A percentile compares a stretch with the other conserved stretches of the same genome.
Evolutionary conservation across 2,113 vertebrate species (phyloP).

Genomic region (Perca fluviatilis): DNA sequence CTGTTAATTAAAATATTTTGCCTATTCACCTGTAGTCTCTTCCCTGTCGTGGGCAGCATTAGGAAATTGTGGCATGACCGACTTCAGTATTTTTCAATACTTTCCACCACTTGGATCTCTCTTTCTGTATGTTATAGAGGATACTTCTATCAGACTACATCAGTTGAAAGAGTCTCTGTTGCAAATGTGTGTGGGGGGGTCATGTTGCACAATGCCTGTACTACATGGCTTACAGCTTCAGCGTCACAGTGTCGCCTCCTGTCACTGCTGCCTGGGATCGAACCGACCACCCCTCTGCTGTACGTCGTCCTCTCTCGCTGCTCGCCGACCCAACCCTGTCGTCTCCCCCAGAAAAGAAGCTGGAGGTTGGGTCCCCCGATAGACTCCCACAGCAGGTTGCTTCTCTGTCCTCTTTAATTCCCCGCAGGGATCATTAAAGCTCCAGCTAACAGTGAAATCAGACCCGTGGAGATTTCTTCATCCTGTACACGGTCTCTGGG

Average conservation of each 20-base stretch:
- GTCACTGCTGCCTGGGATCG: constrained; percentile 8
- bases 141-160: too few species aligned
- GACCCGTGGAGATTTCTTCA: constrained; percentile 27
- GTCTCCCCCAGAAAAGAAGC: constrained; percentile 3
- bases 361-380: constrained; percentile 30
- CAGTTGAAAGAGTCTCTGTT: too few species aligned
- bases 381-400: constrained; percentile 29
- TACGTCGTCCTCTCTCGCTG: constrained; percentile 5
- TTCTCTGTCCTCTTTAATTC: constrained; percentile 32
- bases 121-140: too few species aligned
- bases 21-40: too few species aligned
- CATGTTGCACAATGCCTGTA: too few species aligned
- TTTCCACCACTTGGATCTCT: too few species aligned
- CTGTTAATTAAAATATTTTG: too few species aligned
- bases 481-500: constrained; percentile 10
- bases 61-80: too few species aligned
- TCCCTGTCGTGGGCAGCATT: too few species aligned
- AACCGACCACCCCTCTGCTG: constrained; percentile 16
- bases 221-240: too few species aligned
- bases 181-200: too few species aligned
- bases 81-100: too few species aligned
- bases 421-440: constrained; percentile 70
- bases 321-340: not conserved
- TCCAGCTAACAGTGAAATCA: constrained; percentile 36
- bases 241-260: not conserved